Evolutionary conservation across 2,797 vertebrate genomes (phyloP).

Genomic region (Mus minutoides): DNA sequence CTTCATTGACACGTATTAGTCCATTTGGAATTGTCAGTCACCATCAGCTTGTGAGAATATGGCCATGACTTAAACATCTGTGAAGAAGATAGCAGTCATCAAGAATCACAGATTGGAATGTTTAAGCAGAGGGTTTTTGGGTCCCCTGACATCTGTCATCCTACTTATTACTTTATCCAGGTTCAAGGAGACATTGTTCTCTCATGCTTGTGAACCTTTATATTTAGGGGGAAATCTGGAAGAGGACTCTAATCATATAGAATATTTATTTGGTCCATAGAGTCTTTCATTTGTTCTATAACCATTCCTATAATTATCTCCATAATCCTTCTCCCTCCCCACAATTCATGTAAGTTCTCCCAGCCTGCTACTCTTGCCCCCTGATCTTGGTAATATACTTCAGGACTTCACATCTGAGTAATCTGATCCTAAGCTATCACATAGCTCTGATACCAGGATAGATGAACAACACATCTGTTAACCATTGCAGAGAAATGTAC

Average conservation of each 20-base stretch:
- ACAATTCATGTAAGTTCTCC: not conserved
- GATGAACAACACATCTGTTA: not conserved
- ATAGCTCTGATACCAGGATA: not conserved
- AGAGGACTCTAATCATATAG: too few relatives aligned
- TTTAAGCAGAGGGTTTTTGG: not conserved
- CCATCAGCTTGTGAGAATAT: not conserved
- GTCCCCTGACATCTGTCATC: too few relatives aligned
- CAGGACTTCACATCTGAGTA: not conserved
- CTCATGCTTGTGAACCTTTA: not conserved
- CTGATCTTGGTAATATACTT: not conserved
- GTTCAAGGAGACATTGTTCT: not conserved
- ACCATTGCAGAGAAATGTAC: not conserved
- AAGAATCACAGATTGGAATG: not conserved
- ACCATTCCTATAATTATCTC: not conserved
- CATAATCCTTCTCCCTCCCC: not conserved
- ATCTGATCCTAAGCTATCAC: not conserved
- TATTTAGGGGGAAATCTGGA: not conserved
- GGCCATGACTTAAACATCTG: not conserved
- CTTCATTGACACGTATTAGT: not conserved
- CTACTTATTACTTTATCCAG: not conserved
- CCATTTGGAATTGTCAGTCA: not conserved
- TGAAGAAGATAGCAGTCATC: not conserved
- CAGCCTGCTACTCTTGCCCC: not conserved
- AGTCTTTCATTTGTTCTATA: not conserved
- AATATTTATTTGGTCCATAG: too few relatives aligned